phyloP scores from a whole-genome alignment of 2,888 invertebrate genomes.

The Parnassius orleans region DNA sequence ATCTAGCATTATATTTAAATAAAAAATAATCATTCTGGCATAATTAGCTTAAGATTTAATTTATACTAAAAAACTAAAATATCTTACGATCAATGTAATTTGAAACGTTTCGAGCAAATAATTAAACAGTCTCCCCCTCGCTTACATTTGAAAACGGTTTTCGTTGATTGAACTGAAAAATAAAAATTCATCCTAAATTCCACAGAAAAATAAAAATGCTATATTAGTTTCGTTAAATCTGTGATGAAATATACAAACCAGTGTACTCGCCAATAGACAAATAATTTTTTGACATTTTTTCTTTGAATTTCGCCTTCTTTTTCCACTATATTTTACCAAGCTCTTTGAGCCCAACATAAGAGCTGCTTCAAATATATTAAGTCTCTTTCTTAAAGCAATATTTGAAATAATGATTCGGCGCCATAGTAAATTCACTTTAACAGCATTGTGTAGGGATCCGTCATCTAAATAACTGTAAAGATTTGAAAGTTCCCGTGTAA shows the following conservation, averaged over 20 bases:
- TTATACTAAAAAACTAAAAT: background rate
- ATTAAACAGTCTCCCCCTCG: conserved; percentile 48
- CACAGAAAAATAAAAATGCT: no score
- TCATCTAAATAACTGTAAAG: conserved; percentile 57
- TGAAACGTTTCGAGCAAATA: conserved; percentile 54
- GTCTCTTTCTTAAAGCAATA: conserved; percentile 47
- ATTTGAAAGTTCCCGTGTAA: background rate
- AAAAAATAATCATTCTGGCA: no score
- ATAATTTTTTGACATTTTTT: conserved; percentile 46
- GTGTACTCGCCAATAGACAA: background rate
- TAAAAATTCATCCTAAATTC: background rate
- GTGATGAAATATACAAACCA: background rate
- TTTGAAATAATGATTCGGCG: conserved; percentile 53
- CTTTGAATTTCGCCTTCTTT: conserved; percentile 44
- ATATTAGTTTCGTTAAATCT: no score
- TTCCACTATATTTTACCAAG: conserved; percentile 51
- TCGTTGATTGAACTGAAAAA: conserved; percentile 43
- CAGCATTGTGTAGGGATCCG: conserved; percentile 49
- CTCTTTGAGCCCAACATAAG: conserved; percentile 54
- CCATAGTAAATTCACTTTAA: conserved; percentile 50
- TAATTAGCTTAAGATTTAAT: no score
- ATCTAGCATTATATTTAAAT: no score
- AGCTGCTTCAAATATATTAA: conserved; percentile 57
- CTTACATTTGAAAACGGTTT: conserved; percentile 42
- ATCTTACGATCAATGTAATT: conserved; percentile 33